Conservation (phyloP, 2,113 vertebrate genomes). For the Tragulus kanchil region DNA sequence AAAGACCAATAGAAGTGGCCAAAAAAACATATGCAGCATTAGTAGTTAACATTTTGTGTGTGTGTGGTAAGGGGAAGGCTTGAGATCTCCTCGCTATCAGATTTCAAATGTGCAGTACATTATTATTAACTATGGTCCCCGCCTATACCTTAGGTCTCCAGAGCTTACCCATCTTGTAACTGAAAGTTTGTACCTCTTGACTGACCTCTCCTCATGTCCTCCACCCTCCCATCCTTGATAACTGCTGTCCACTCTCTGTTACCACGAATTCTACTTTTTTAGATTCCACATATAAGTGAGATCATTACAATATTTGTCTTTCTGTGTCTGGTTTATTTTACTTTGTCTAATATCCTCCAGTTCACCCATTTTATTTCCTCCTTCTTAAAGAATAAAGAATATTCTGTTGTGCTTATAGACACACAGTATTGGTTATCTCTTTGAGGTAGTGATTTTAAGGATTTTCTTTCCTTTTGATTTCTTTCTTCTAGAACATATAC, state of each 20-base stretch:
- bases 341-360: neutral
- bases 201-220: neutral
- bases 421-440: neutral
- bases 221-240: neutral
- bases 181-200: neutral
- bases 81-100: neutral
- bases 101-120: neutral
- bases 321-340: neutral
- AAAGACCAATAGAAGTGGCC: too few species aligned
- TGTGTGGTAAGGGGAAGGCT: neutral
- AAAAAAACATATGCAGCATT: too few species aligned
- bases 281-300: neutral
- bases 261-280: neutral
- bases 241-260: neutral
- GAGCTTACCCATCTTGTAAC: neutral
- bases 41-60: neutral
- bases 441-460: constrained; percentile 30
- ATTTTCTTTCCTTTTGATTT: neutral
- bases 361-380: neutral
- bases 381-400: neutral
- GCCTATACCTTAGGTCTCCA: neutral
- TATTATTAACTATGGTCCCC: neutral
- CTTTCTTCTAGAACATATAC: constrained; percentile 36
- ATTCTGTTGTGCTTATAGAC: neutral
- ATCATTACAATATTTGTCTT: neutral